Evolutionary conservation across 2,888 invertebrate species (phyloP).

Genomic region (Yponomeuta malinellus): DNA sequence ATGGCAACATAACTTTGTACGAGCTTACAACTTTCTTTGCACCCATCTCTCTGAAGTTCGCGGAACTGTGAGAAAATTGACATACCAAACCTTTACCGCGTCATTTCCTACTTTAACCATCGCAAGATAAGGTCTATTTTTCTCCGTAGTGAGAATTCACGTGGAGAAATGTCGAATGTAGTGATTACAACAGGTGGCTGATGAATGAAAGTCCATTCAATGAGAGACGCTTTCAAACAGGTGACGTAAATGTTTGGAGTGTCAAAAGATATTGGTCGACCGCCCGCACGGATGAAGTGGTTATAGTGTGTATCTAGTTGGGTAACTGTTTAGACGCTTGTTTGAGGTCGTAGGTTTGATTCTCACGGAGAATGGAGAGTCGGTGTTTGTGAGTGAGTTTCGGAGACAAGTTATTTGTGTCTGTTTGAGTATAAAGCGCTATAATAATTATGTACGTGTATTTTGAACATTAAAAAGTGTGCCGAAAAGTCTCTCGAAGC

Average conservation of each 20-base stretch:
- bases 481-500: no score
- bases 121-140: background rate
- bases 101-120: background rate
- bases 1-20: background rate
- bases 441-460: no score
- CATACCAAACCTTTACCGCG: background rate
- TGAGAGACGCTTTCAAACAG: background rate
- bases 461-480: no score
- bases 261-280: background rate
- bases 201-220: background rate
- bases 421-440: no score
- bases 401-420: no score
- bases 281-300: background rate
- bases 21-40: constrained; percentile 43
- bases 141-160: background rate
- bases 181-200: constrained; percentile 1
- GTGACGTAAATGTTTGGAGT: background rate
- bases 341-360: constrained; percentile 1
- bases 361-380: background rate
- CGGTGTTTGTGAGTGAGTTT: background rate
- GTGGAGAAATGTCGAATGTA: constrained; percentile 1
- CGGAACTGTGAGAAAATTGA: constrained; percentile 27
- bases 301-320: background rate
- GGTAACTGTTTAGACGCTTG: background rate
- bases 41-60: constrained; percentile 23